Percentiles rank a stretch among this genome's conserved stretches.
phyloP scores from a whole-genome alignment of 2,797 vertebrate genomes.

The Parauchenoglanis ngamensis region DNA sequence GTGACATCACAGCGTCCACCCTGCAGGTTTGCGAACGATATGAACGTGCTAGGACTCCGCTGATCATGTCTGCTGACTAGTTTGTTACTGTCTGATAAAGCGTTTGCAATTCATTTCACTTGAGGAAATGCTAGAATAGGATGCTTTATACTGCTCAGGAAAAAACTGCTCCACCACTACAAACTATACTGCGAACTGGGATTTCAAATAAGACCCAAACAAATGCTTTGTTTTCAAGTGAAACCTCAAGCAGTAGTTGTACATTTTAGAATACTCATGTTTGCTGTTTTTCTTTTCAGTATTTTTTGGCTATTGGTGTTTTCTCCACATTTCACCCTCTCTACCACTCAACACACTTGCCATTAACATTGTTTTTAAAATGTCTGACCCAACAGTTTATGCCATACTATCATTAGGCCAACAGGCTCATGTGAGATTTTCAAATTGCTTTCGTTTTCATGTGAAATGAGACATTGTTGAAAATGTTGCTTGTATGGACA shows the following conservation, averaged over 20 bases:
- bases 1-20: background rate
- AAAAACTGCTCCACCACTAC: background rate
- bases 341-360: background rate
- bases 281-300: background rate
- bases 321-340: background rate
- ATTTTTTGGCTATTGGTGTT: background rate
- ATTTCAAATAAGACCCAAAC: background rate
- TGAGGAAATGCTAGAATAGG: background rate
- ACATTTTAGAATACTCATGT: background rate
- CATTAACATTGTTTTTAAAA: background rate
- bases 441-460: background rate
- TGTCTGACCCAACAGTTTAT: background rate
- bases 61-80: background rate
- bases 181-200: background rate
- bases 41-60: background rate
- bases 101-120: background rate
- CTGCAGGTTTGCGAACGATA: background rate
- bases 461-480: background rate
- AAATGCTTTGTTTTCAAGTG: background rate
- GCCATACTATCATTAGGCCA: background rate
- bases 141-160: background rate
- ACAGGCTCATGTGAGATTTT: background rate
- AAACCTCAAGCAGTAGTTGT: background rate
- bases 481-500: background rate
- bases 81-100: background rate